These are phyloP conservation scores for Leptoteleia sp. DNA, from an alignment of 1,140 invertebrate species.

Conservation along the genomic window DNA sequence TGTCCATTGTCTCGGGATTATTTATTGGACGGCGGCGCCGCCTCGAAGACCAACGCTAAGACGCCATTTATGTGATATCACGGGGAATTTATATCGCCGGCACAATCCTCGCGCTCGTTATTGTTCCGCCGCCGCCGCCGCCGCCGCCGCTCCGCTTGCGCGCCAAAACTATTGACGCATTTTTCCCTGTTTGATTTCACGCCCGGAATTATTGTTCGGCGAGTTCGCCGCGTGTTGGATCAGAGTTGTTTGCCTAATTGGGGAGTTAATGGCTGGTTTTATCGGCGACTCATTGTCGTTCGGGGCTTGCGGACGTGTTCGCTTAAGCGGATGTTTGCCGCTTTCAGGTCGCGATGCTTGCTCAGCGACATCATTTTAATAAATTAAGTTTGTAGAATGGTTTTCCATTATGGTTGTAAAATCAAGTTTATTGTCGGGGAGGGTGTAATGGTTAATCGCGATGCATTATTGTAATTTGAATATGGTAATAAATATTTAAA, in stretches of 20 bases:
- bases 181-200: constrained; percentile 46
- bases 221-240: not conserved
- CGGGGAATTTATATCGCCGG: constrained; percentile 63
- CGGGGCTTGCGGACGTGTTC: no score
- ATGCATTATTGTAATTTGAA: no score
- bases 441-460: no score
- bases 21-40: constrained; percentile 77
- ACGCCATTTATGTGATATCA: constrained; percentile 68
- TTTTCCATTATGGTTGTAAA: no score
- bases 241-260: constrained; percentile 37
- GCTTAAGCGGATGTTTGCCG: no score
- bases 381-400: no score
- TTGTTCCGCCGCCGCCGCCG: constrained; percentile 50
- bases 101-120: constrained; percentile 52
- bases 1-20: constrained; percentile 81
- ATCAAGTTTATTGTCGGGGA: no score
- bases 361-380: no score
- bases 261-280: constrained; percentile 34
- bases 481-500: no score
- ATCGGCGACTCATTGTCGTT: constrained; percentile 20
- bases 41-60: constrained; percentile 66
- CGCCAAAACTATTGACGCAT: constrained; percentile 39
- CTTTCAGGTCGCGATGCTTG: no score
- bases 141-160: no score
- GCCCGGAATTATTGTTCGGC: constrained; percentile 4